Conservation (phyloP, 2,888 invertebrate species). For the Eupsilia transversa region DNA sequence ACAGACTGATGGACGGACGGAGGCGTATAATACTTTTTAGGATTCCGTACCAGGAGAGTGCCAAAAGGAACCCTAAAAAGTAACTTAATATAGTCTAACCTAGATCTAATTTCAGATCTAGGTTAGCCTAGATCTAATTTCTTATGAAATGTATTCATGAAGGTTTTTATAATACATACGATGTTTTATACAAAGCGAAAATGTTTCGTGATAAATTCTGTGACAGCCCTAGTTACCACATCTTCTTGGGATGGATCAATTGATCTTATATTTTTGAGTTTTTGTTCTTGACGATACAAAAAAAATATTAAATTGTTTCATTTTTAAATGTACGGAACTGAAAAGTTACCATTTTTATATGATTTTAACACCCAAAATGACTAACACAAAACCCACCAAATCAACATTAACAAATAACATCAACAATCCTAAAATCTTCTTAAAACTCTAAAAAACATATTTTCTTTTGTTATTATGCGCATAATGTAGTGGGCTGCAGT, state of each 20-base stretch:
- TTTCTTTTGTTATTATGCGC: too few species aligned
- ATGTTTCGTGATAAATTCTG: slow-evolving; percentile 11
- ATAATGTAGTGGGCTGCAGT: too few species aligned
- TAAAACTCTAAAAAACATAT: too few species aligned
- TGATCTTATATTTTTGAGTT: background rate
- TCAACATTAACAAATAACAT: background rate
- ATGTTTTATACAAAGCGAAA: slow-evolving; percentile 11
- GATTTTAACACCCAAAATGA: background rate
- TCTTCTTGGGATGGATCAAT: background rate
- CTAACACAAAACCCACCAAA: background rate
- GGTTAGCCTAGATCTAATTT: slow-evolving; percentile 43
- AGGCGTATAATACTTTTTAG: too few species aligned
- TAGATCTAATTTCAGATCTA: slow-evolving; percentile 48
- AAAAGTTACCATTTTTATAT: background rate
- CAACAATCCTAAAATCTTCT: too few species aligned
- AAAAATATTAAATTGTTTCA: background rate
- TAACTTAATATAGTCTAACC: slow-evolving; percentile 8
- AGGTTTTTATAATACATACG: slow-evolving; percentile 18
- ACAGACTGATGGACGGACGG: too few species aligned
- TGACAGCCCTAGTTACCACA: slow-evolving; percentile 2
- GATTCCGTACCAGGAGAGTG: too few species aligned
- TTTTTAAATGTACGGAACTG: background rate
- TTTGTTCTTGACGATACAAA: background rate
- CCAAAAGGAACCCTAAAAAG: too few species aligned
- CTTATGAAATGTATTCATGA: slow-evolving; percentile 26